Conservation (phyloP, 2,888 invertebrate genomes). For the Ormia ochracea region DNA sequence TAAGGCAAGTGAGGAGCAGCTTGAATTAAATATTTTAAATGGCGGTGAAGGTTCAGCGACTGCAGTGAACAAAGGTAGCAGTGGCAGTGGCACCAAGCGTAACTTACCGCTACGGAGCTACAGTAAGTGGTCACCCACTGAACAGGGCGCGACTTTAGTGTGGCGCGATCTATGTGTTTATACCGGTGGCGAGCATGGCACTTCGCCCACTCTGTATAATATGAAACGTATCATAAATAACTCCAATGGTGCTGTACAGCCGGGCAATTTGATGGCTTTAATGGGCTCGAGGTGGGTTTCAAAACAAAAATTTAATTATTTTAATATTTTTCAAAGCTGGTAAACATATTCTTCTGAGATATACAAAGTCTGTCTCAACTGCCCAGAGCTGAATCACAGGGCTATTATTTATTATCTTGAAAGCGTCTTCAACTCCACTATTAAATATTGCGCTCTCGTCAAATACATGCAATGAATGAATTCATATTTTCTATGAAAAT, state of each 20-base stretch:
- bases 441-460: too few species aligned
- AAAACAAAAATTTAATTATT: too few species aligned
- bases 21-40: constrained; percentile 64
- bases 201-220: constrained; percentile 75
- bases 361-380: too few species aligned
- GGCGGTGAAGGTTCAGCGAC: constrained; percentile 22
- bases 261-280: constrained; percentile 88
- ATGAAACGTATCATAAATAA: constrained; percentile 87
- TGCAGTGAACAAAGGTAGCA: constrained; percentile 70
- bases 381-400: too few species aligned
- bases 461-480: too few species aligned
- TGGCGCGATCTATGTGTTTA: constrained; percentile 89
- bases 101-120: constrained; percentile 77
- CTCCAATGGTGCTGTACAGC: constrained; percentile 88
- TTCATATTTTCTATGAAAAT: too few species aligned
- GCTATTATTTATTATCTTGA: too few species aligned
- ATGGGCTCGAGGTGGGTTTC: constrained; percentile 88
- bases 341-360: too few species aligned
- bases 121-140: constrained; percentile 79
- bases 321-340: background rate
- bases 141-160: constrained; percentile 84
- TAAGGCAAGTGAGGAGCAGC: constrained; percentile 8
- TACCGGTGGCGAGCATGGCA: constrained; percentile 76
- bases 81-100: constrained; percentile 74
- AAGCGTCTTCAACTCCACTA: too few species aligned